phyloP scores from a whole-genome alignment of 2,888 invertebrate species.

The Watsonalla binaria region DNA sequence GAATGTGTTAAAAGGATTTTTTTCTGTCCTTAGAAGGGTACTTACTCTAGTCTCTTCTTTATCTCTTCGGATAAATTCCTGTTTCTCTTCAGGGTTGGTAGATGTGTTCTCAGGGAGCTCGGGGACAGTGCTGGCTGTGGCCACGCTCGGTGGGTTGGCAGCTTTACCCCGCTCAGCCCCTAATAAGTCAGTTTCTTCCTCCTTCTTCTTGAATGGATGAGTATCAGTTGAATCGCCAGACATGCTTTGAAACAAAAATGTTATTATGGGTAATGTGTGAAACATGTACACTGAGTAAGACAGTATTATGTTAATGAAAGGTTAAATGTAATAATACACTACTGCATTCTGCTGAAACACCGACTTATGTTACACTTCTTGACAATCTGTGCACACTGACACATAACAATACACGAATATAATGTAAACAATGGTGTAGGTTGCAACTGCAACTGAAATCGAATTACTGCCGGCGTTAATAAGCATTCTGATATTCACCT shows the following conservation, averaged over 20 bases:
- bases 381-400: background rate
- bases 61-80: constrained; percentile 41
- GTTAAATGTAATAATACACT: constrained; percentile 11
- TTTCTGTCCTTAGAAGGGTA: background rate
- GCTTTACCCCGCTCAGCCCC: constrained; percentile 38
- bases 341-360: constrained; percentile 7
- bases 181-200: constrained; percentile 49
- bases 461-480: constrained; percentile 16
- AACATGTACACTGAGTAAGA: background rate
- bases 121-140: constrained; percentile 18
- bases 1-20: no score
- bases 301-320: background rate
- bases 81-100: constrained; percentile 40
- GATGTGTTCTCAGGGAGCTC: constrained; percentile 29
- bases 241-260: constrained; percentile 49
- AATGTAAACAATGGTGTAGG: constrained; percentile 16
- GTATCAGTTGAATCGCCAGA: constrained; percentile 59
- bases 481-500: constrained; percentile 44
- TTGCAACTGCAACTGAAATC: constrained; percentile 12
- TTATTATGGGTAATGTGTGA: constrained; percentile 3
- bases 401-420: background rate
- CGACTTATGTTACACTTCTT: background rate
- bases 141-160: constrained; percentile 16
- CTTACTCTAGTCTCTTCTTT: constrained; percentile 50
- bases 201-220: constrained; percentile 53